These are phyloP conservation scores for Plagiodera versicolora DNA, from an alignment of 2,888 invertebrate species.

Conservation along the genomic window DNA sequence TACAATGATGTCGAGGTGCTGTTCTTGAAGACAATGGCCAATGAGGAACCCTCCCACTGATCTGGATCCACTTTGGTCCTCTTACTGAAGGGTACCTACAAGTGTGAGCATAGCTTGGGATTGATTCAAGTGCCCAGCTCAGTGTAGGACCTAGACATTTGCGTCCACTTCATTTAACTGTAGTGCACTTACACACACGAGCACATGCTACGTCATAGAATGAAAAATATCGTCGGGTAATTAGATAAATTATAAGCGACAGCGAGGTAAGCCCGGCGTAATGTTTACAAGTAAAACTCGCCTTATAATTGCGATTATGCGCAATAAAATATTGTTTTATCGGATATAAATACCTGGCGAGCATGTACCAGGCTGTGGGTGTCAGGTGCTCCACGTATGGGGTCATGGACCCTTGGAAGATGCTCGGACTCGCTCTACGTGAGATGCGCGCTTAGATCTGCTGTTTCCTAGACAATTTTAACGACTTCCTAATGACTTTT, in stretches of 20 bases:
- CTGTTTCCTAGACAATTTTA: conserved; percentile 36
- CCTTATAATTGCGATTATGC: conserved; percentile 53
- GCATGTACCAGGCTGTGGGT: conserved; percentile 48
- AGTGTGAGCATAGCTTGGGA: no score
- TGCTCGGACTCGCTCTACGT: conserved; percentile 5
- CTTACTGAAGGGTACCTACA: no score
- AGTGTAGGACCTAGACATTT: background rate
- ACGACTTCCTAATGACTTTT: conserved; percentile 36
- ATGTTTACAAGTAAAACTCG: conserved; percentile 46
- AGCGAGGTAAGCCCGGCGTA: conserved; percentile 35
- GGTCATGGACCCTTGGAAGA: conserved; percentile 50
- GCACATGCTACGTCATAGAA: background rate
- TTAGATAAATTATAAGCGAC: conserved; percentile 40
- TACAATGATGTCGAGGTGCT: no score
- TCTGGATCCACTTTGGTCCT: no score
- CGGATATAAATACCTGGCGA: conserved; percentile 51
- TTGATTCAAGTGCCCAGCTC: no score
- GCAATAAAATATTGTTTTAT: conserved; percentile 55
- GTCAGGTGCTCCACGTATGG: conserved; percentile 52
- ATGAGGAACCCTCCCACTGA: no score
- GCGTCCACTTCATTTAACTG: background rate
- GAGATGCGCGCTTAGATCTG: conserved; percentile 35
- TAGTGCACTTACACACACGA: background rate
- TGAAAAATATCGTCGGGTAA: conserved; percentile 33
- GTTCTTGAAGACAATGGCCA: no score